A percentile compares a stretch with the other conserved stretches of the same genome.
Evolutionary conservation across 2,113 vertebrate species (phyloP).

Genomic region (Dinomys branickii): DNA sequence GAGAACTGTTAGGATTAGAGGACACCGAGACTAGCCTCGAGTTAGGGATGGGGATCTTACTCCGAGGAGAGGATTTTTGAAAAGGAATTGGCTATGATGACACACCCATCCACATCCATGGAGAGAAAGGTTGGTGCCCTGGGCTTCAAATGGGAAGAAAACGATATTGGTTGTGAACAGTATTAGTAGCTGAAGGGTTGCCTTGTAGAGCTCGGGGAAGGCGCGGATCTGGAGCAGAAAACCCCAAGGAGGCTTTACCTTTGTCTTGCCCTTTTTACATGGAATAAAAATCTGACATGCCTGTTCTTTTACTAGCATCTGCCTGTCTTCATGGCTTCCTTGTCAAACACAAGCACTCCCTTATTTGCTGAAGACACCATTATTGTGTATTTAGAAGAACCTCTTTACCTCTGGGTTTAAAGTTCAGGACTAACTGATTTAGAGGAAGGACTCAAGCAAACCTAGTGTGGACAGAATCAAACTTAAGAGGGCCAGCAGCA

Average conservation of each 20-base stretch:
- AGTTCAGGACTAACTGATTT: neutral
- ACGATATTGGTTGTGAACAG: neutral
- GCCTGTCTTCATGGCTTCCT: neutral
- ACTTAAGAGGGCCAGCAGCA: neutral
- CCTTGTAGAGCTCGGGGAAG: neutral
- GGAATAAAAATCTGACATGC: neutral
- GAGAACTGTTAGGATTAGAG: neutral
- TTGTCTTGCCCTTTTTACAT: neutral
- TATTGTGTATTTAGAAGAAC: neutral
- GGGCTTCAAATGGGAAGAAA: constrained; percentile 77
- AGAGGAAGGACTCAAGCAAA: constrained; percentile 10
- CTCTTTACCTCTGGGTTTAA: neutral
- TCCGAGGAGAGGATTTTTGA: constrained; percentile 90
- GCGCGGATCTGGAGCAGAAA: neutral
- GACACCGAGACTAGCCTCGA: neutral
- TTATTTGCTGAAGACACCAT: neutral
- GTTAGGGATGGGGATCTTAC: constrained; percentile 76
- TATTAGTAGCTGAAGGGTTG: neutral
- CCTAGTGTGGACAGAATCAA: neutral
- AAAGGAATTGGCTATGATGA: constrained; percentile 88
- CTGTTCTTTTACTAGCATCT: neutral
- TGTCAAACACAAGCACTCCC: neutral
- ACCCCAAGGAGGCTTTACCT: neutral
- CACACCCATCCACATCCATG: constrained; percentile 87
- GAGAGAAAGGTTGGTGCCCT: constrained; percentile 89